Evolutionary conservation across 2,888 invertebrate species (phyloP).

Genomic region (Tricholauxania praeusta): DNA sequence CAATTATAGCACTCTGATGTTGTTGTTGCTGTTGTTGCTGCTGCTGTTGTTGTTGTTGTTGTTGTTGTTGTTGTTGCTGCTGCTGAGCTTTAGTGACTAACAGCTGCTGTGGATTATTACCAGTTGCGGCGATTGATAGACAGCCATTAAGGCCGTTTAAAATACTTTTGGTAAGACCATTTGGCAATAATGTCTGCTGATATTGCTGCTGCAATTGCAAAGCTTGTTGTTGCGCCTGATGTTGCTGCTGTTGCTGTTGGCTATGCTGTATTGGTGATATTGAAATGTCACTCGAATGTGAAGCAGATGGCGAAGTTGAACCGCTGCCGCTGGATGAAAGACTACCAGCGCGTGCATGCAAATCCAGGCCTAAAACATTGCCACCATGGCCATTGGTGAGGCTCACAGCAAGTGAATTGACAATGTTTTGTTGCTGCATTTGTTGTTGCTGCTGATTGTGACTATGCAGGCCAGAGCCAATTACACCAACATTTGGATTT

Average conservation of each 20-base stretch:
- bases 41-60: conserved; percentile 43
- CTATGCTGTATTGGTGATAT: conserved; percentile 57
- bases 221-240: conserved; percentile 46
- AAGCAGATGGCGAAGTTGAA: conserved; percentile 82
- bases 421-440: conserved; percentile 47
- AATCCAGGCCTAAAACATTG: conserved; percentile 63
- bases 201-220: conserved; percentile 42
- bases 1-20: conserved; percentile 47
- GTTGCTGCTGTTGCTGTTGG: conserved; percentile 47
- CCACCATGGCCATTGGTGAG: conserved; percentile 44
- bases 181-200: conserved; percentile 48
- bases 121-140: background rate
- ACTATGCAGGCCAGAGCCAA: conserved; percentile 61
- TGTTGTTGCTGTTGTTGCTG: conserved; percentile 45
- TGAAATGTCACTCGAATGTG: conserved; percentile 78
- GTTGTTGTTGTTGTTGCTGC: conserved; percentile 43
- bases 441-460: conserved; percentile 46
- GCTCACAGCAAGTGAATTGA: conserved; percentile 49
- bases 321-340: conserved; percentile 82
- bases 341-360: conserved; percentile 79
- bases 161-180: conserved; percentile 52
- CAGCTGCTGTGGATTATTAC: conserved; percentile 1
- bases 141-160: conserved; percentile 36
- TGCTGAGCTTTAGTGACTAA: conserved; percentile 24
- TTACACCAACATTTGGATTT: conserved; percentile 63